Evolutionary conservation across 1,140 invertebrate species (phyloP).

Genomic region (Eubasilissa regina): DNA sequence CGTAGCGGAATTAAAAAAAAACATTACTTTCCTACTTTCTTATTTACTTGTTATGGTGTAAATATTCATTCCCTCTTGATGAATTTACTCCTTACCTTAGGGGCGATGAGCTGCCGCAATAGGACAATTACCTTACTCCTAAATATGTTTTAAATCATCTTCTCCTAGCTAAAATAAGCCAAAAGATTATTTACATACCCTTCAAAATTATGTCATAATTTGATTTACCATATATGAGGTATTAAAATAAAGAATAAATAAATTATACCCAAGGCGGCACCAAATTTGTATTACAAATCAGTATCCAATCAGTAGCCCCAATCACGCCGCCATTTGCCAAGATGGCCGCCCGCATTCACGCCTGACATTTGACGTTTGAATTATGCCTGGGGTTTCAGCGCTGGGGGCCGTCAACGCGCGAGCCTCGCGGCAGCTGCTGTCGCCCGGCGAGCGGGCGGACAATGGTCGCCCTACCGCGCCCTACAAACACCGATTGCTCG

Average conservation of each 20-base stretch:
- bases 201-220: background rate
- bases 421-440: background rate
- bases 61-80: too few species aligned
- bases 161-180: too few species aligned
- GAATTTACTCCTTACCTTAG: too few species aligned
- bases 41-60: too few species aligned
- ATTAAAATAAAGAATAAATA: too few species aligned
- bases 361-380: slow-evolving; percentile 30
- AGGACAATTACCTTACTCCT: too few species aligned
- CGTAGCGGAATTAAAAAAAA: too few species aligned
- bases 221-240: background rate
- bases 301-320: background rate
- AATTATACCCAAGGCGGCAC: too few species aligned
- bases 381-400: background rate
- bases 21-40: too few species aligned
- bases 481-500: slow-evolving; percentile 16
- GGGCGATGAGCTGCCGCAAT: too few species aligned
- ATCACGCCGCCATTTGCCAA: slow-evolving; percentile 18
- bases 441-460: slow-evolving; percentile 16
- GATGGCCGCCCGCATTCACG: slow-evolving; percentile 9
- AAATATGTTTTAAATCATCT: too few species aligned
- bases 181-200: background rate
- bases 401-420: slow-evolving; percentile 23
- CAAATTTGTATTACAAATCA: background rate
- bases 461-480: background rate